A percentile compares a stretch with the other conserved stretches of the same genome.
Evolutionary conservation across 2,797 vertebrate genomes (phyloP).

Genomic region (Tragopan temminckii): DNA sequence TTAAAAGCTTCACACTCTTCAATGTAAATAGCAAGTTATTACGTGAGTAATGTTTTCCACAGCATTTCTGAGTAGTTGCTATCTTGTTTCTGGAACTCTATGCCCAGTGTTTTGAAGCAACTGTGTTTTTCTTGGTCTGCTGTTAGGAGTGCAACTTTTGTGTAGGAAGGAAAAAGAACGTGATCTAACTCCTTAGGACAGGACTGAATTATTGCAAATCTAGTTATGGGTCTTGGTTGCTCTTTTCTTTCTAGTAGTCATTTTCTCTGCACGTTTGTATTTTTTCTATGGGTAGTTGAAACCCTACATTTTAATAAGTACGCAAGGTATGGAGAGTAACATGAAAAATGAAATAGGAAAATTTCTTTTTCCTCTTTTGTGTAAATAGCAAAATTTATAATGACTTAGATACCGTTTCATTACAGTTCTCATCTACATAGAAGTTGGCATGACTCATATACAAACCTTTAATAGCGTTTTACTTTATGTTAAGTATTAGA

Average conservation of each 20-base stretch:
- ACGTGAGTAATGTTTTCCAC: slow-evolving; percentile 50
- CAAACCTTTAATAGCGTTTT: not conserved
- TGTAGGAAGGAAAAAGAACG: slow-evolving; percentile 12
- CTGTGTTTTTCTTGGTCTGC: slow-evolving; percentile 37
- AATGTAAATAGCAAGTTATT: slow-evolving; percentile 59
- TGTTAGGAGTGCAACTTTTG: slow-evolving; percentile 27
- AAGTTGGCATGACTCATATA: slow-evolving; percentile 37
- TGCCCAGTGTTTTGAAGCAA: slow-evolving; percentile 45
- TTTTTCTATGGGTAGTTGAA: slow-evolving; percentile 64
- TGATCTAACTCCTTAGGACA: not conserved
- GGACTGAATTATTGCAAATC: slow-evolving; percentile 18
- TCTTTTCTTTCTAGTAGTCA: slow-evolving; percentile 19
- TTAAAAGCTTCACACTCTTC: not conserved
- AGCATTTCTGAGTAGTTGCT: slow-evolving; percentile 56
- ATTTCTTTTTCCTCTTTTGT: slow-evolving; percentile 35
- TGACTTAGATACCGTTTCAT: slow-evolving; percentile 17
- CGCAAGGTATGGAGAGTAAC: not conserved
- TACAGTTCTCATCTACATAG: slow-evolving; percentile 17
- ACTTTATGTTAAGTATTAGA: slow-evolving; percentile 24
- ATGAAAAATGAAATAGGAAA: not conserved
- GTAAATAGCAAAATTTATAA: slow-evolving; percentile 57
- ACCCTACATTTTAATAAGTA: slow-evolving; percentile 36
- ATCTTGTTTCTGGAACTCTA: slow-evolving; percentile 50
- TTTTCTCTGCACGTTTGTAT: slow-evolving; percentile 51
- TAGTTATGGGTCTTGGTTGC: not conserved